phyloP scores from a whole-genome alignment of 2,888 invertebrate species.

The Mesorhabditis belari region DNA sequence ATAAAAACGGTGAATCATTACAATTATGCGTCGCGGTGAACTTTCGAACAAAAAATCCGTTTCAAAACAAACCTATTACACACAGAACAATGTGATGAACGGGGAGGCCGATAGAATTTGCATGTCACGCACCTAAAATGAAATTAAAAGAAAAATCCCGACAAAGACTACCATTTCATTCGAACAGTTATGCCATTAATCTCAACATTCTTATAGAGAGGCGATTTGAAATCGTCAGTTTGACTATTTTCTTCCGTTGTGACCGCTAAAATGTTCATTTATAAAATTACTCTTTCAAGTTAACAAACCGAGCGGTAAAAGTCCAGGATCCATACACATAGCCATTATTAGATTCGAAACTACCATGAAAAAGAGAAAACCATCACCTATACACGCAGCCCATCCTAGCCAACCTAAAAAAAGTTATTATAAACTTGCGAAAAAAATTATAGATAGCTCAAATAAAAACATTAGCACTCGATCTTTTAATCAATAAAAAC shows the following conservation, averaged over 20 bases:
- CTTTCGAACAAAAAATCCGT: background rate
- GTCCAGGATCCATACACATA: constrained; percentile 71
- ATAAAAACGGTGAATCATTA: too few species aligned
- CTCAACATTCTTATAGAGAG: constrained; percentile 75
- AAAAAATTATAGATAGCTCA: too few species aligned
- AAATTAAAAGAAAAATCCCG: background rate
- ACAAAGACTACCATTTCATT: constrained; percentile 66
- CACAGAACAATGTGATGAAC: constrained; percentile 97
- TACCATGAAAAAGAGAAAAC: constrained; percentile 89
- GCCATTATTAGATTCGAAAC: constrained; percentile 96
- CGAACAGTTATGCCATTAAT: constrained; percentile 96
- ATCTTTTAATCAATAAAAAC: too few species aligned
- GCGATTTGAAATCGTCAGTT: constrained; percentile 82
- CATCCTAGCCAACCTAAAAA: constrained; percentile 16
- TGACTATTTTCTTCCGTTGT: constrained; percentile 88
- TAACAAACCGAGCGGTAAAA: constrained; percentile 3
- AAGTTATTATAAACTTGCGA: background rate
- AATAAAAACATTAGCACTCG: too few species aligned
- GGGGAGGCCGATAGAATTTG: constrained; percentile 96
- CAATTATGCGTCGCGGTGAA: too few species aligned
- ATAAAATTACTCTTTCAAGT: background rate
- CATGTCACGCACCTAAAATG: constrained; percentile 73
- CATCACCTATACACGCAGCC: constrained; percentile 72
- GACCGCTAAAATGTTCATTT: constrained; percentile 64
- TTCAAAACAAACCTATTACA: constrained; percentile 70